Evolutionary conservation across 1,140 invertebrate species (phyloP).

Genomic region (Drosophila nasuta): DNA sequence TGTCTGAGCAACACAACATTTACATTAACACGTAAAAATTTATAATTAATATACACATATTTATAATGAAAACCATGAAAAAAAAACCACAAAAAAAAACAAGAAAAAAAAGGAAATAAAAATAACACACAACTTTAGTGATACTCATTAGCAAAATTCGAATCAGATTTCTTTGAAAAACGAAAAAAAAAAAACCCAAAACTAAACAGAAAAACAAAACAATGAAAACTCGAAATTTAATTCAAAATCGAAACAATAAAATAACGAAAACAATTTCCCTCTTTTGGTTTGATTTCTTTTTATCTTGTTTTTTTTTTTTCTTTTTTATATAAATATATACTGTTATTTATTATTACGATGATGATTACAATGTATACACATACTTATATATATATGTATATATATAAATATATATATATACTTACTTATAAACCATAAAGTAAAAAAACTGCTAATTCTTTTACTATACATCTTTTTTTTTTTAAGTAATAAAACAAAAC

Average conservation of each 20-base stretch:
- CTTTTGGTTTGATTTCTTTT: background rate
- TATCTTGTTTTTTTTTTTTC: slow-evolving; percentile 29
- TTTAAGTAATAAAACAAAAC: slow-evolving; percentile 38
- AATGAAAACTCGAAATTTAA: slow-evolving; percentile 16
- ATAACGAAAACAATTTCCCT: slow-evolving; percentile 29
- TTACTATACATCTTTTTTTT: slow-evolving; percentile 34
- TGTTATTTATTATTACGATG: slow-evolving; percentile 60
- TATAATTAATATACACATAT: slow-evolving; percentile 27
- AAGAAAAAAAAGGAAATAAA: slow-evolving; percentile 8
- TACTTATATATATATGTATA: slow-evolving; percentile 29
- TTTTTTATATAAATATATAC: slow-evolving; percentile 62
- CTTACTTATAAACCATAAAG: slow-evolving; percentile 38
- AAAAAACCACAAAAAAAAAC: slow-evolving; percentile 7
- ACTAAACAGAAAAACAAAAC: slow-evolving; percentile 1
- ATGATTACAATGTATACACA: slow-evolving; percentile 51
- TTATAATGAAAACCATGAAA: slow-evolving; percentile 14
- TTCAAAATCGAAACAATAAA: slow-evolving; percentile 28
- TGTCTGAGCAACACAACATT: slow-evolving; percentile 36
- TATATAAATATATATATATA: slow-evolving; percentile 13
- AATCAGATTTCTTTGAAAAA: slow-evolving; percentile 17
- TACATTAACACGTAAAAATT: slow-evolving; percentile 29
- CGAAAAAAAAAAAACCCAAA: background rate
- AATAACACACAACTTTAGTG: slow-evolving; percentile 61
- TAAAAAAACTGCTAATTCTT: slow-evolving; percentile 38
- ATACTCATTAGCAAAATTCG: slow-evolving; percentile 64